These are phyloP conservation scores for Cricetomys ansorgei DNA, from an alignment of 2,113 vertebrate species.

Conservation along the genomic window DNA sequence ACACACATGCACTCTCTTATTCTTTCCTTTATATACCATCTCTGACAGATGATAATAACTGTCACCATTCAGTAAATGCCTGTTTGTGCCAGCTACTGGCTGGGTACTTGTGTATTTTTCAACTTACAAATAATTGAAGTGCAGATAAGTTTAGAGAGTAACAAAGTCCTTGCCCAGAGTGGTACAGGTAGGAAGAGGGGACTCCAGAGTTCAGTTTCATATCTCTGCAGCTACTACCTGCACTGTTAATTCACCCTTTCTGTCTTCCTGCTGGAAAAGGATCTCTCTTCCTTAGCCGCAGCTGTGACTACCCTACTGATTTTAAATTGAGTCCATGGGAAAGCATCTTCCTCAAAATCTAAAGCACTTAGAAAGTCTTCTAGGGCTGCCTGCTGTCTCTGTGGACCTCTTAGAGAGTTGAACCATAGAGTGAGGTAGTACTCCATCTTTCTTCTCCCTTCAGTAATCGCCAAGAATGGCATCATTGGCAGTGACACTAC, in stretches of 20 bases:
- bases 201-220: background rate
- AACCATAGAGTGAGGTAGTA: background rate
- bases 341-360: background rate
- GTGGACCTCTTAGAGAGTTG: background rate
- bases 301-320: background rate
- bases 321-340: background rate
- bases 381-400: background rate
- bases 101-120: background rate
- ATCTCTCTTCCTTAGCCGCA: background rate
- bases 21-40: background rate
- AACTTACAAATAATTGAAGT: background rate
- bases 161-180: background rate
- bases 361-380: background rate
- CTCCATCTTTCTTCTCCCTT: background rate
- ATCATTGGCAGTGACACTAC: background rate
- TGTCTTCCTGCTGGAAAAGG: background rate
- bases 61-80: background rate
- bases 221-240: background rate
- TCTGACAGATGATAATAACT: constrained; percentile 17
- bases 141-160: background rate
- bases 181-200: background rate
- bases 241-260: background rate
- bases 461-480: background rate
- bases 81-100: background rate
- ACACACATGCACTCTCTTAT: background rate